A percentile compares a stretch with the other conserved stretches of the same genome.
These are phyloP conservation scores for Oxycera nigricornis DNA, from an alignment of 2,888 invertebrate genomes.

Conservation along the genomic window DNA sequence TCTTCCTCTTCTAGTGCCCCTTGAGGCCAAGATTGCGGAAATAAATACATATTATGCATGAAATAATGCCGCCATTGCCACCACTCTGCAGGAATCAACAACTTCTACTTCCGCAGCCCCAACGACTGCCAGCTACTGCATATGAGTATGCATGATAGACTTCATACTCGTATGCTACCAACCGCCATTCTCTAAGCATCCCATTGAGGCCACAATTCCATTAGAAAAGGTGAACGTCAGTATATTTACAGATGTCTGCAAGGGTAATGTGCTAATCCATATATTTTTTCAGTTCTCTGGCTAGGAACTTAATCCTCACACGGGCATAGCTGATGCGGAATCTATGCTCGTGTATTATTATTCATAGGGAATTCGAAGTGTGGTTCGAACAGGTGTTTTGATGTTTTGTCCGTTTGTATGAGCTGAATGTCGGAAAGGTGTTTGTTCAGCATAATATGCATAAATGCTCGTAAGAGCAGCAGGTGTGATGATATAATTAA, in stretches of 20 bases:
- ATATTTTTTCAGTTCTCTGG: background rate
- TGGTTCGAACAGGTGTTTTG: background rate
- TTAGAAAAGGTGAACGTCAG: slow-evolving; percentile 14
- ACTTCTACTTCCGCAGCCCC: background rate
- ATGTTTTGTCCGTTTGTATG: background rate
- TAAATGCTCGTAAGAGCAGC: background rate
- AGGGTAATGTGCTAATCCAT: background rate
- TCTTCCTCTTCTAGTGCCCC: background rate
- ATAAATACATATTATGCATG: slow-evolving; percentile 3
- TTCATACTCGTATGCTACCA: background rate
- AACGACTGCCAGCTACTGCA: background rate
- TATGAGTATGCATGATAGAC: background rate
- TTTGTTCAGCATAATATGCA: background rate
- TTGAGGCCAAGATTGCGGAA: background rate
- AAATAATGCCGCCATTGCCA: background rate
- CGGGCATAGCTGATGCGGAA: no score
- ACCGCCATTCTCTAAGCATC: background rate
- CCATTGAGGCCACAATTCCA: slow-evolving; percentile 12
- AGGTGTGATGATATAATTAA: background rate
- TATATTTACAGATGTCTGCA: slow-evolving; percentile 2
- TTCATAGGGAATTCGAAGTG: background rate
- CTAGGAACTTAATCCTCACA: background rate
- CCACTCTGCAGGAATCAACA: background rate
- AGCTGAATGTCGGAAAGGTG: background rate
- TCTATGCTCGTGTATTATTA: no score